A percentile compares a stretch with the other conserved stretches of the same genome.
These are phyloP conservation scores for Solenodon paradoxus DNA, from an alignment of 2,113 vertebrate species.

Conservation along the genomic window DNA sequence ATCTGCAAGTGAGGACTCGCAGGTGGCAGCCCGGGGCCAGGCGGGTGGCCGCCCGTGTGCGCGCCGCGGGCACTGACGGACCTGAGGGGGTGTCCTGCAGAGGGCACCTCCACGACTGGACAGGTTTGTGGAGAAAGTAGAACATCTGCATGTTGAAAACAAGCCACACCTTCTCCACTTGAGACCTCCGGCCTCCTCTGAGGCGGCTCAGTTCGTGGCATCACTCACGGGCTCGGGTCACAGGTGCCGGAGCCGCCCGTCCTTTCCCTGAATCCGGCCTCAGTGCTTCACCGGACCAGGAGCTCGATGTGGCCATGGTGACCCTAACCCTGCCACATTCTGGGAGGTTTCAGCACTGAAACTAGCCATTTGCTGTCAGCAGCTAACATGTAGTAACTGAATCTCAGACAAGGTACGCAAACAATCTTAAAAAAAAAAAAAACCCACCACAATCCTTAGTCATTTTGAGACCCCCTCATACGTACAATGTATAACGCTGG, in stretches of 20 bases:
- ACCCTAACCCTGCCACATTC: not conserved
- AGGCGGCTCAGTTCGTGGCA: not conserved
- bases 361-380: not conserved
- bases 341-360: not conserved
- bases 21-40: fast-evolving
- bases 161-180: not conserved
- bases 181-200: not conserved
- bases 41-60: no score
- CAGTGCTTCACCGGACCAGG: no score
- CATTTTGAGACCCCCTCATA: no score
- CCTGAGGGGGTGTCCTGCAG: no score
- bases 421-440: no score
- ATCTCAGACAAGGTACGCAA: not conserved
- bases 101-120: not conserved
- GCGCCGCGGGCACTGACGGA: no score
- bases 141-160: not conserved
- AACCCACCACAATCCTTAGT: no score
- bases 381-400: not conserved
- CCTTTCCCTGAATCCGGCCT: not conserved
- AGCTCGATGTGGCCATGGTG: no score
- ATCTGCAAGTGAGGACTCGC: fast-evolving
- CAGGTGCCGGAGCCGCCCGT: no score
- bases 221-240: no score
- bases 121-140: not conserved
- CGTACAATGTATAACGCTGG: no score